Evolutionary conservation across 35 echinoderm and acorn worm species (phyloP).

Genomic region (Anneissia japonica): DNA sequence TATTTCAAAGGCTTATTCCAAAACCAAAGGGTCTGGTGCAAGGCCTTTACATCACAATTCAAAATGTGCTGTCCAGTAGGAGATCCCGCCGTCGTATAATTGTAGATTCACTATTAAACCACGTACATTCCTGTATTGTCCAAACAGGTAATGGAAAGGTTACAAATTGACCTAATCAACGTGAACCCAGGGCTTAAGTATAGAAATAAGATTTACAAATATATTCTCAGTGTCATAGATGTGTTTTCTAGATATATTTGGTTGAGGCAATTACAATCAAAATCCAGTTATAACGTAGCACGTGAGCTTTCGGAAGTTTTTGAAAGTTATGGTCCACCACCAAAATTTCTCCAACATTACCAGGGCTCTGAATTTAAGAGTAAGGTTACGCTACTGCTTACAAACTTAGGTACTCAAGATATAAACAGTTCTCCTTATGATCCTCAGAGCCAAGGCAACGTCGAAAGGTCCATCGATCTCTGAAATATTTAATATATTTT

Average conservation of each 20-base stretch:
- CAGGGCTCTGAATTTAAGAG: background rate
- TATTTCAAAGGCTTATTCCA: background rate
- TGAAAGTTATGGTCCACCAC: background rate
- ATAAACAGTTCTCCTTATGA: conserved; percentile 26
- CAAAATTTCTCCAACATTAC: background rate
- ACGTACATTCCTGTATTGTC: background rate
- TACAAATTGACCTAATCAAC: background rate
- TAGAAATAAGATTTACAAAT: background rate
- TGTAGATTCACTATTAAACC: background rate
- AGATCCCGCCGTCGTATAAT: background rate
- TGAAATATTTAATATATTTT: background rate
- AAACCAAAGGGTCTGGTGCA: background rate
- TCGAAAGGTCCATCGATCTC: conserved; percentile 9
- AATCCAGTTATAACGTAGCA: background rate
- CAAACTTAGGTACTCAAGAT: background rate
- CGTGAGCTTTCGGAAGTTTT: conserved; percentile 1
- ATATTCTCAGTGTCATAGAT: background rate
- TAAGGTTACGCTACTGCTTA: conserved; percentile 3
- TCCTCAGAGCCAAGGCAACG: conserved; percentile 10
- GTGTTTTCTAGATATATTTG: background rate
- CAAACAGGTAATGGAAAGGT: background rate
- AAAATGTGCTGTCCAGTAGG: background rate
- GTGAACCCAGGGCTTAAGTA: background rate
- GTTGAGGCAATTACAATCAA: background rate
- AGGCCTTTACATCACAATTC: background rate